Base-by-base conservation (phyloP, 2,888 invertebrate genomes). In the Drosophila niveifrons region DNA sequence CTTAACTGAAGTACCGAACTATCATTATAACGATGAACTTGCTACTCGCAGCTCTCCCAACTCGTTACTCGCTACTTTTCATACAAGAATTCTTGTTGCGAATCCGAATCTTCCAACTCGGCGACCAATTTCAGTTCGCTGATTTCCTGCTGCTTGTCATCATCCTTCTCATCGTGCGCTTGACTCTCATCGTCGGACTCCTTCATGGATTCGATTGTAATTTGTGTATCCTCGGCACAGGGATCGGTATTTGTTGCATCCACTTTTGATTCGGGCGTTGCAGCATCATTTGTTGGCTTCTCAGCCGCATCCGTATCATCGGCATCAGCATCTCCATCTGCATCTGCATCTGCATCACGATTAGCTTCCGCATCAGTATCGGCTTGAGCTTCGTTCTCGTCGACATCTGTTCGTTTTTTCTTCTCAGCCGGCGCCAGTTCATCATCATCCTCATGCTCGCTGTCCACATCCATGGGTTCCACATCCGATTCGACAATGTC, bases 191-290 rank as follows among this genome's bases (percentile, higher is more conserved):
- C 82, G 18, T 89, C 83, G 4, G 85, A 84, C 31, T 81, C 83
- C 34, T 69, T 87, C 48, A 83, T 55, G 9, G 83, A 83, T 41
- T 83, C 83, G 18, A 83, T 83, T 2, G 83, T 83, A n/a, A 89
- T 73, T 66, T 87, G 89, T 2, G 84, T 70, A 23, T 83, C 83
- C 1, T 87, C 87, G 8, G 50, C 64, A 31, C 48, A 52, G 2
- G 56, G 18, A 36, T 74, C 74, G 2, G 56, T 13, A 15, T 64
- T 51, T 29, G 65, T 66, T 28, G 34, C 55, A 18, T 71, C 65
- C 2, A 41, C 13, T 41, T 67, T 67, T 28, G 51, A 28, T 51
- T 63, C n/a, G 23, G 61, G 1, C 46, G 44, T 34, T 13, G 56
- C 10, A 23, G 6, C 23, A 23, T 23, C 23, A 31, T 15, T 31